These are phyloP conservation scores for Micoletzkya japonica DNA, from an alignment of 2,888 invertebrate genomes.

Conservation along the genomic window DNA sequence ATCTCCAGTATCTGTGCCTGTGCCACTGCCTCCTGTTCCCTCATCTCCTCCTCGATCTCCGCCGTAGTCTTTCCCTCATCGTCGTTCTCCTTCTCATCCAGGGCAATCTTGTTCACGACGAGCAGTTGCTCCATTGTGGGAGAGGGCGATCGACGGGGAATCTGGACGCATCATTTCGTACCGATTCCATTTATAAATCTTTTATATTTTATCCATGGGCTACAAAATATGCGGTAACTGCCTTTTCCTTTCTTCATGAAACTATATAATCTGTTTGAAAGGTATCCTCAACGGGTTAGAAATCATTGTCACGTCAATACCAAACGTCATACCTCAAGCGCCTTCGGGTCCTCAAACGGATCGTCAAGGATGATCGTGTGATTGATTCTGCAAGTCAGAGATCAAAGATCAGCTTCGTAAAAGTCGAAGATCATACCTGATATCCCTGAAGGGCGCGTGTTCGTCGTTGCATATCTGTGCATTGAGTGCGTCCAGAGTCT, in stretches of 20 bases:
- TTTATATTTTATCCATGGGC: too few relatives aligned
- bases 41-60: constrained; percentile 84
- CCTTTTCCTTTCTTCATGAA: too few relatives aligned
- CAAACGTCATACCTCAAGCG: too few relatives aligned
- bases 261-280: too few relatives aligned
- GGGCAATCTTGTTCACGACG: constrained; percentile 47
- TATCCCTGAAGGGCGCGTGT: constrained; percentile 88
- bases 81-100: constrained; percentile 59
- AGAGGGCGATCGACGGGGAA: constrained; percentile 85
- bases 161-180: too few relatives aligned
- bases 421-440: constrained; percentile 67
- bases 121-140: constrained; percentile 75
- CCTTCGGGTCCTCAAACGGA: constrained; percentile 86
- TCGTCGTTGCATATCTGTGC: constrained; percentile 88
- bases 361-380: constrained; percentile 95
- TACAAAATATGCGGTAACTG: too few relatives aligned
- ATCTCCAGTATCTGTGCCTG: constrained; percentile 96
- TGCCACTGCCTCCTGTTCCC: constrained; percentile 90
- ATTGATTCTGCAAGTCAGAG: constrained; percentile 75
- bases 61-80: constrained; percentile 83
- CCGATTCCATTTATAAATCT: too few relatives aligned
- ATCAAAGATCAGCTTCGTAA: constrained; percentile 16
- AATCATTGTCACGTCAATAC: too few relatives aligned
- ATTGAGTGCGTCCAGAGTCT: constrained; percentile 82
- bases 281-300: too few relatives aligned